A percentile compares a stretch with the other conserved stretches of the same genome.
Conservation (phyloP, 1,140 invertebrate species). For the Microvelia longipes region DNA sequence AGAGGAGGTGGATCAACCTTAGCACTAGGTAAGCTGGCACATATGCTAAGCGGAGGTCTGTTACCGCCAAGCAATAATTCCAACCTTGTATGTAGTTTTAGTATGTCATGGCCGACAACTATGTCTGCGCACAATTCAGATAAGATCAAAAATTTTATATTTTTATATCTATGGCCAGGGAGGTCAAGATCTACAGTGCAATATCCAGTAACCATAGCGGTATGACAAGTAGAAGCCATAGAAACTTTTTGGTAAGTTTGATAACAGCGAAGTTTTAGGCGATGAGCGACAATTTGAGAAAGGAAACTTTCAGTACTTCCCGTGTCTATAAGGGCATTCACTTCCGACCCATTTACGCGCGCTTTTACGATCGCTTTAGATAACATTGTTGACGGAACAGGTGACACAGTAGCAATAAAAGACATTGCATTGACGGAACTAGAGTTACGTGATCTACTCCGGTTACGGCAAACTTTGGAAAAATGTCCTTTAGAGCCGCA, state of each 20-base stretch:
- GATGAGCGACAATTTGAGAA: not conserved
- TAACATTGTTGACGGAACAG: not conserved
- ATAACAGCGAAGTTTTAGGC: not conserved
- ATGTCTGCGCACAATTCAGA: conserved; percentile 6
- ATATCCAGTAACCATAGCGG: not conserved
- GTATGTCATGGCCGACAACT: conserved; percentile 7
- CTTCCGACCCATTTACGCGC: conserved; percentile 6
- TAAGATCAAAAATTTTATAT: conserved; percentile 5
- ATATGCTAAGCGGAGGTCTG: conserved; percentile 5
- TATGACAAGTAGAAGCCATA: conserved; percentile 12
- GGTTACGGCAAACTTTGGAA: conserved; percentile 1
- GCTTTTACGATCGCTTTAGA: conserved; percentile 5
- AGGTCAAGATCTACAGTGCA: conserved; percentile 6
- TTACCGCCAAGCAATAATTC: conserved; percentile 2
- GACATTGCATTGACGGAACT: not conserved
- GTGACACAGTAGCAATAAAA: not conserved
- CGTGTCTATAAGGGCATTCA: conserved; percentile 7
- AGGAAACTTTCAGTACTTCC: conserved; percentile 10
- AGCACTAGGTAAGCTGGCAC: conserved; percentile 3
- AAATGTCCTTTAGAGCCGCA: conserved; percentile 1
- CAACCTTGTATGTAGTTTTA: conserved; percentile 1
- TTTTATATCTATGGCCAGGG: conserved; percentile 4
- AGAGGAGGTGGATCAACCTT: conserved; percentile 7
- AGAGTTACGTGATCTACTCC: not conserved
- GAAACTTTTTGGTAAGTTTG: conserved; percentile 4